Percentiles rank a stretch among this genome's conserved stretches.
Conservation (phyloP, 1,140 invertebrate genomes). For the Ridgeia piscesae region DNA sequence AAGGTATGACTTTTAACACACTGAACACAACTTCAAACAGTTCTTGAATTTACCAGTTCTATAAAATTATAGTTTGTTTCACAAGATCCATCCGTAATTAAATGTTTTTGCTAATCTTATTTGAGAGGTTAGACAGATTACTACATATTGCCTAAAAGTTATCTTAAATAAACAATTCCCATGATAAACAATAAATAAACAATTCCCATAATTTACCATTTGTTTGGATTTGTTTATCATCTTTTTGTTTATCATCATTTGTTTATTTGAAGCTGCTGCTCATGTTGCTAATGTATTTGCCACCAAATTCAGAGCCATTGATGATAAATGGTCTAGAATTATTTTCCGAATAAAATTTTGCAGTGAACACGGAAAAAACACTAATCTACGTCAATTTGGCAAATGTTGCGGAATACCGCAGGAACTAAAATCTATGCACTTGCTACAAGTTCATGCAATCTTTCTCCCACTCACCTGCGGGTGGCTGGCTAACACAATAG, state of each 20-base stretch:
- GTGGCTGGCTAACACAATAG: background rate
- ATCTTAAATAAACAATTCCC: background rate
- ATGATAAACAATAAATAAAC: no score
- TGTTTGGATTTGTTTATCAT: background rate
- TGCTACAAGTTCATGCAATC: background rate
- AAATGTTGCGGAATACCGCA: background rate
- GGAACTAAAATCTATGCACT: background rate
- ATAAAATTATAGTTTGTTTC: no score
- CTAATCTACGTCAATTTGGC: background rate
- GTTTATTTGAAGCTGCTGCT: background rate
- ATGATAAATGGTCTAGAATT: background rate
- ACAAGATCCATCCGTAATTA: no score
- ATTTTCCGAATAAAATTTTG: background rate
- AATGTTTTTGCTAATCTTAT: no score
- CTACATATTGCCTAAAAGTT: background rate
- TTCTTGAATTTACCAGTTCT: no score
- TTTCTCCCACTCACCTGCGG: background rate
- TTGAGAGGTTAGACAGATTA: background rate
- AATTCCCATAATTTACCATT: background rate
- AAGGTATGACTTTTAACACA: no score
- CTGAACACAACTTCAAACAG: no score
- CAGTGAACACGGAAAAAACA: background rate
- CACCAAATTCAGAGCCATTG: background rate
- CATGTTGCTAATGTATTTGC: background rate
- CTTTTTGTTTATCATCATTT: no score